Conservation (phyloP, 2,888 invertebrate species). For the Parascotia fuliginaria region DNA sequence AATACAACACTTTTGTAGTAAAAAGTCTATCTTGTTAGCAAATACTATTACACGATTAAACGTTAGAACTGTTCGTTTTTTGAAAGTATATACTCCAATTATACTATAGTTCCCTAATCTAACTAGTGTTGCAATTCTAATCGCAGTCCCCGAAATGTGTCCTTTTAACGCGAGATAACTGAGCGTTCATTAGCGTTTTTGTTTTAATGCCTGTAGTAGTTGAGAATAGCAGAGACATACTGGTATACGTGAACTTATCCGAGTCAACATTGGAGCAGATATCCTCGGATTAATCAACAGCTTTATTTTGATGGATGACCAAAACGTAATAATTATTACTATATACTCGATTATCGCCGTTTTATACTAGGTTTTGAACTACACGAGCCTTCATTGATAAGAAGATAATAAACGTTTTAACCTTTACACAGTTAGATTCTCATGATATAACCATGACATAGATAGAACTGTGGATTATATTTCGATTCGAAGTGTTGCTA, state of each 20-base stretch:
- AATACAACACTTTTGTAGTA: too few species aligned
- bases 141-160: background rate
- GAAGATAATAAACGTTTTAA: too few species aligned
- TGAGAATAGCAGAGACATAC: slow-evolving; percentile 1
- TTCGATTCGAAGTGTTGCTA: too few species aligned
- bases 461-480: too few species aligned
- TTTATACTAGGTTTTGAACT: background rate
- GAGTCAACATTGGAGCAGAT: slow-evolving; percentile 23
- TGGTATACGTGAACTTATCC: background rate
- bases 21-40: background rate
- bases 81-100: background rate
- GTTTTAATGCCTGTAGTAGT: background rate
- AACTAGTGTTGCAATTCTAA: slow-evolving; percentile 3
- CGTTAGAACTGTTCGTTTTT: background rate
- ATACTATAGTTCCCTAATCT: slow-evolving; percentile 9
- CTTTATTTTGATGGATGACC: slow-evolving; percentile 32
- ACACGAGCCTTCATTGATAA: background rate
- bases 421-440: too few species aligned
- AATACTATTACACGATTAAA: too few species aligned
- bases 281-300: slow-evolving; percentile 28
- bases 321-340: background rate
- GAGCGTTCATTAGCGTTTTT: background rate
- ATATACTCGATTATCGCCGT: background rate
- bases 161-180: background rate
- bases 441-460: too few species aligned